These are phyloP conservation scores for Caenorhabditis remanei DNA, from an alignment of 1,140 invertebrate genomes.

Conservation along the genomic window DNA sequence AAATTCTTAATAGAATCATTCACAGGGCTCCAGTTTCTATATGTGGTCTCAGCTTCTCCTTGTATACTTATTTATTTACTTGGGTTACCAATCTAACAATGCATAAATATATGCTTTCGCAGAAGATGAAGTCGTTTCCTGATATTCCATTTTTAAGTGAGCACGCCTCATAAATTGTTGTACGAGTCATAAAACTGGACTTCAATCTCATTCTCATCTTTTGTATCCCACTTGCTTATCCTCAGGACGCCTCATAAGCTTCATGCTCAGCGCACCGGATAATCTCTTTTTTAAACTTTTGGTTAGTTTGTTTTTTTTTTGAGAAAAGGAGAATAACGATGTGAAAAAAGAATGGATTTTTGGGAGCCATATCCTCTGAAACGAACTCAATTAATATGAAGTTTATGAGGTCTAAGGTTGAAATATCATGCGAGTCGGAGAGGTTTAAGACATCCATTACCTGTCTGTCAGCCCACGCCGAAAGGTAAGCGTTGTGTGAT, in stretches of 20 bases:
- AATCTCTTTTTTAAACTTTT: constrained; percentile 15
- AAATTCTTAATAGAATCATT: constrained; percentile 55
- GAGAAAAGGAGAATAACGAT: background rate
- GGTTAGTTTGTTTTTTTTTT: background rate
- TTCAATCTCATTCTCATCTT: background rate
- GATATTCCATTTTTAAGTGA: background rate
- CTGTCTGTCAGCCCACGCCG: background rate
- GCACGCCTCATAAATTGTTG: constrained; percentile 26
- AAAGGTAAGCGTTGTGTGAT: background rate
- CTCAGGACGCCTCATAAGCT: background rate
- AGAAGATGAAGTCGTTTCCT: background rate
- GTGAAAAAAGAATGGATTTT: background rate
- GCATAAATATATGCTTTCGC: background rate
- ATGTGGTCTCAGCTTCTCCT: background rate
- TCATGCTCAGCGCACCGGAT: background rate
- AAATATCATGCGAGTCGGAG: background rate
- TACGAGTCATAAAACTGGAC: background rate
- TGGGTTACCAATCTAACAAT: background rate
- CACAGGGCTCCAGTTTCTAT: background rate
- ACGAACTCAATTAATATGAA: constrained; percentile 1
- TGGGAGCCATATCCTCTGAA: background rate
- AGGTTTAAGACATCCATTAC: background rate
- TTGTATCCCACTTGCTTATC: background rate
- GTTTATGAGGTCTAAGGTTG: constrained; percentile 3
- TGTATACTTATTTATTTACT: constrained; percentile 22